Conservation (phyloP, 2,113 vertebrate genomes). For the Pedionomus torquatus region DNA sequence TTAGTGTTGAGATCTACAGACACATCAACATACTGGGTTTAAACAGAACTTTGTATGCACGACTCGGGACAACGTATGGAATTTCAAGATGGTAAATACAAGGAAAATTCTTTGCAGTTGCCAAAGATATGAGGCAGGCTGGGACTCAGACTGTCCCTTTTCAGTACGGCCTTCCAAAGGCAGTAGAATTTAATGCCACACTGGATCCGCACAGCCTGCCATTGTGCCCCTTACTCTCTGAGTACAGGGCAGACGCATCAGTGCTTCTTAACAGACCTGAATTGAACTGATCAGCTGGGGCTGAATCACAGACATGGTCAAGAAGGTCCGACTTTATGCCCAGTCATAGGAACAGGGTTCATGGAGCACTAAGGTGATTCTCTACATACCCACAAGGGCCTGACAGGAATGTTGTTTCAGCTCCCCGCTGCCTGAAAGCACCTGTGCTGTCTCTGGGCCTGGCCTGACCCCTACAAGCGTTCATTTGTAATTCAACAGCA, state of each 20-base stretch:
- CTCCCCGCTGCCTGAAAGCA: neutral
- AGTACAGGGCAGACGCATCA: neutral
- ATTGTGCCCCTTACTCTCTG: neutral
- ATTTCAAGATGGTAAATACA: neutral
- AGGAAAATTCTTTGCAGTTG: neutral
- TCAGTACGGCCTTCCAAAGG: neutral
- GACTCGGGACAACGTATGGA: neutral
- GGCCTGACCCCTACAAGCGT: neutral
- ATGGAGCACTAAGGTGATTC: neutral
- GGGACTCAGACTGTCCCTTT: neutral
- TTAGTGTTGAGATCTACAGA: neutral
- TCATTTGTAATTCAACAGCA: neutral
- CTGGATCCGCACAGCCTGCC: neutral
- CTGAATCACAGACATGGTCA: neutral
- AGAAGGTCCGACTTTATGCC: neutral
- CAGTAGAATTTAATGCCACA: neutral
- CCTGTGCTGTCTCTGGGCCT: neutral
- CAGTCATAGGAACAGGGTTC: neutral
- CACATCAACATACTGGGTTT: neutral
- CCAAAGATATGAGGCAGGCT: neutral
- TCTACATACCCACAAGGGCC: neutral
- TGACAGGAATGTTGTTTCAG: neutral
- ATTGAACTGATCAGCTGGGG: neutral
- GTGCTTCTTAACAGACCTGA: rapidly evolving
- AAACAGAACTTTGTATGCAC: neutral